These are phyloP conservation scores for Beris morrisii DNA, from an alignment of 2,888 invertebrate genomes.

Conservation along the genomic window DNA sequence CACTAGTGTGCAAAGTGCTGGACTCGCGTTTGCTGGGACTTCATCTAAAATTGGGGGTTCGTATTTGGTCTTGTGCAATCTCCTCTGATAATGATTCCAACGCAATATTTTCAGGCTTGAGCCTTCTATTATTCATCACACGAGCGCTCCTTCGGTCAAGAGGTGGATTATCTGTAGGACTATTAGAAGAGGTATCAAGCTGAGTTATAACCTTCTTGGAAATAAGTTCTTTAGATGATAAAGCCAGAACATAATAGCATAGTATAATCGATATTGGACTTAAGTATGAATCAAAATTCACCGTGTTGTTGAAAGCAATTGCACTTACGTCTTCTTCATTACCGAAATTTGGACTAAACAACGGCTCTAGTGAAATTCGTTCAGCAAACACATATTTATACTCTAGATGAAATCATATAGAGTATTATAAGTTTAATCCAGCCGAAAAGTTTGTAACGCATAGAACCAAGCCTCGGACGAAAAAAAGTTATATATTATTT, in stretches of 20 bases:
- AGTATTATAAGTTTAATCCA: no score
- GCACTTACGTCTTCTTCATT: conserved; percentile 63
- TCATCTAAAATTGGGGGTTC: conserved; percentile 61
- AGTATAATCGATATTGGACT: conserved; percentile 80
- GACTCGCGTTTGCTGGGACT: no score
- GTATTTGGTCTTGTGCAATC: conserved; percentile 47
- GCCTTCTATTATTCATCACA: neutral
- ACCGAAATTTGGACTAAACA: conserved; percentile 60
- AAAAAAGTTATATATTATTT: no score
- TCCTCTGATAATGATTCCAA: conserved; percentile 43
- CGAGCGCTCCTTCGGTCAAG: conserved; percentile 6
- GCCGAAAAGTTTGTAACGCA: no score
- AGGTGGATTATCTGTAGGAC: conserved; percentile 56
- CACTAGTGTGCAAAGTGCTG: no score
- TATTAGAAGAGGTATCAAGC: conserved; percentile 60
- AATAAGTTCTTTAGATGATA: conserved; percentile 74
- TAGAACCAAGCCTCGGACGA: no score
- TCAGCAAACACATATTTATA: no score
- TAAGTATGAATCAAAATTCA: conserved; percentile 76
- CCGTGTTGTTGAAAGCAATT: conserved; percentile 62
- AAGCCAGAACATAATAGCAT: conserved; percentile 78
- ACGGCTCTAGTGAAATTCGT: conserved; percentile 66
- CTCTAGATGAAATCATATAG: no score
- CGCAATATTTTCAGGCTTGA: conserved; percentile 43
- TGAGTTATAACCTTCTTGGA: conserved; percentile 72